Conservation (phyloP, 2,113 vertebrate genomes). For the Grantiella picta region DNA sequence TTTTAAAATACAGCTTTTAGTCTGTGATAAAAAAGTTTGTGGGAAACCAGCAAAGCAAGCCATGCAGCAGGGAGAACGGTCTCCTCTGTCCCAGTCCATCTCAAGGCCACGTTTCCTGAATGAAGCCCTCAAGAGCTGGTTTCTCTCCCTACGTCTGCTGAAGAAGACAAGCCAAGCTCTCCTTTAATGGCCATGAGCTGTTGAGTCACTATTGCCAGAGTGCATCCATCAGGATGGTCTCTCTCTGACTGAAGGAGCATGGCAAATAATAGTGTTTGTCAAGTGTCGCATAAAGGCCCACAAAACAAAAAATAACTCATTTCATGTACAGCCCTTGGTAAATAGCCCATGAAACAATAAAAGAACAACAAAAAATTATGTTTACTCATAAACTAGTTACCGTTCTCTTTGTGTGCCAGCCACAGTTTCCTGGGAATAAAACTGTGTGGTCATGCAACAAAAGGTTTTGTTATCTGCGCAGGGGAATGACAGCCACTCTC, state of each 20-base stretch:
- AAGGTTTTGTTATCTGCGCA: accelerated
- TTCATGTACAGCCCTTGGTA: background rate
- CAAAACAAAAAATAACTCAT: background rate
- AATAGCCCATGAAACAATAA: background rate
- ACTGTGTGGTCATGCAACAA: accelerated
- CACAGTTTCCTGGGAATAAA: background rate
- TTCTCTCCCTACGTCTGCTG: background rate
- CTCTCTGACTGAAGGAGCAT: accelerated
- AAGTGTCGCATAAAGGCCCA: accelerated
- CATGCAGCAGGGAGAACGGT: accelerated
- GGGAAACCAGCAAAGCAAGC: background rate
- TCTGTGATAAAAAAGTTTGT: background rate
- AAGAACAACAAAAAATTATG: background rate
- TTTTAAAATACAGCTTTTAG: background rate
- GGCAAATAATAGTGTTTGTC: background rate
- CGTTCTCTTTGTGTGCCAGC: accelerated
- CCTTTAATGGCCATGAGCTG: background rate
- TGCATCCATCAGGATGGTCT: background rate
- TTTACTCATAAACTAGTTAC: background rate
- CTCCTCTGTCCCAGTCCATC: background rate
- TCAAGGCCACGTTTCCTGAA: background rate
- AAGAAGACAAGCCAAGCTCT: background rate
- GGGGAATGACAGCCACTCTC: background rate
- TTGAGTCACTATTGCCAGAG: background rate
- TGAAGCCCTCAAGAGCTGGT: background rate